Percentiles rank a stretch among this genome's conserved stretches.
phyloP scores from a whole-genome alignment of 2,797 vertebrate species.

The Cygnus olor region DNA sequence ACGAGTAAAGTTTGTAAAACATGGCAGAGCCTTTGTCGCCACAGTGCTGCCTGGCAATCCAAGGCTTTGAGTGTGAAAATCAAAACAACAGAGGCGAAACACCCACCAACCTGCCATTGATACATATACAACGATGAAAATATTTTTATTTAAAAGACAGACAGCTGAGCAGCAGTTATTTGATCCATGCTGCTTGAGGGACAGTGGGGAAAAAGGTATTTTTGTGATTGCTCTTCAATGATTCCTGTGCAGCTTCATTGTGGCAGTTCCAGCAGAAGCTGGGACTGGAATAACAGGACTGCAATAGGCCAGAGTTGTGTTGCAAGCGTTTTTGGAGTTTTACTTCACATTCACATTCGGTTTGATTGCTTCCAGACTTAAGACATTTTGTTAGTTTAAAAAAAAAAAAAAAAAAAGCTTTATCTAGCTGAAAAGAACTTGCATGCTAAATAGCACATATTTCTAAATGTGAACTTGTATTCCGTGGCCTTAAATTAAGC shows the following conservation, averaged over 20 bases:
- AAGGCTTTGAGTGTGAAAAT: conserved; percentile 59
- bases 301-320: conserved; percentile 29
- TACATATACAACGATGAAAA: conserved; percentile 48
- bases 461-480: conserved; percentile 7
- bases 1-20: conserved; percentile 62
- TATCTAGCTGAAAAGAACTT: conserved; percentile 46
- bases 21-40: conserved; percentile 57
- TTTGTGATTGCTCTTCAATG: conserved; percentile 59
- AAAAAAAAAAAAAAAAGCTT: not conserved
- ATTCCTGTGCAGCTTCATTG: conserved; percentile 32
- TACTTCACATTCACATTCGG: conserved; percentile 32
- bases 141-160: conserved; percentile 74
- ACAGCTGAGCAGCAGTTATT: conserved; percentile 70
- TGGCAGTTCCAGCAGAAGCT: conserved; percentile 62
- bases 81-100: conserved; percentile 49
- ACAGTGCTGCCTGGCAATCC: conserved; percentile 41
- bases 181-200: conserved; percentile 71
- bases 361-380: conserved; percentile 73
- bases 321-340: conserved; percentile 52
- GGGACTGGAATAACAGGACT: conserved; percentile 49
- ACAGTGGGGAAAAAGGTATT: conserved; percentile 57
- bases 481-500: not conserved
- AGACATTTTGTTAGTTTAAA: conserved; percentile 24
- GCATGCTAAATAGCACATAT: not conserved
- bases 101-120: conserved; percentile 48